phyloP scores from a whole-genome alignment of 2,888 invertebrate species.

The Epistrophe eligans region DNA sequence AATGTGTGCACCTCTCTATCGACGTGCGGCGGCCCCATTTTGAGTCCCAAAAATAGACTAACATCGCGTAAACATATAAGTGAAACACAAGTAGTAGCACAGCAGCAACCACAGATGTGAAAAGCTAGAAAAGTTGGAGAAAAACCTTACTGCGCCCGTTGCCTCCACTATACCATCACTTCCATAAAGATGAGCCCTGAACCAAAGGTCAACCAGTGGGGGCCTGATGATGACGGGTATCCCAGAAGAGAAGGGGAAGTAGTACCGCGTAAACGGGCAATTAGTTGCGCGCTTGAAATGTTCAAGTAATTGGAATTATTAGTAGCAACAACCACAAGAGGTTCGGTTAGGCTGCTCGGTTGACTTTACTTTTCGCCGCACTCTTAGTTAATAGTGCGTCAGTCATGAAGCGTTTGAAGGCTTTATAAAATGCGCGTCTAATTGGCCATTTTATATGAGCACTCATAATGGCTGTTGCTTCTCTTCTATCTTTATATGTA shows the following conservation, averaged over 20 bases:
- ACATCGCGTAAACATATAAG: constrained; percentile 59
- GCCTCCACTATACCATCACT: constrained; percentile 1
- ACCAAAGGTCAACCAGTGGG: constrained; percentile 66
- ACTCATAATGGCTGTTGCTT: constrained; percentile 34
- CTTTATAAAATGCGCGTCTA: constrained; percentile 63
- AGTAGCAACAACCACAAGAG: constrained; percentile 53
- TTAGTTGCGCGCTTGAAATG: constrained; percentile 69
- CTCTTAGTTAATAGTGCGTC: constrained; percentile 69
- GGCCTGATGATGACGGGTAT: constrained; percentile 34
- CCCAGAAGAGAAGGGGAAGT: constrained; percentile 8
- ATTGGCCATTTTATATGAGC: constrained; percentile 67
- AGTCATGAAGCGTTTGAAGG: constrained; percentile 63
- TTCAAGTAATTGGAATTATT: constrained; percentile 74
- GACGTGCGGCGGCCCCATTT: constrained; percentile 68
- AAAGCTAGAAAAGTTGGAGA: constrained; percentile 41
- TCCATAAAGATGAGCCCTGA: constrained; percentile 57
- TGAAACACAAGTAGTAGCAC: constrained; percentile 39
- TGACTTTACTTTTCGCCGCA: constrained; percentile 52
- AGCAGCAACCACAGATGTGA: constrained; percentile 52
- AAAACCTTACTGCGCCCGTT: constrained; percentile 11
- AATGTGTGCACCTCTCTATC: constrained; percentile 39
- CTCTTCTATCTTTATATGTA: constrained; percentile 21
- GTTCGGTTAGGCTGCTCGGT: constrained; percentile 42
- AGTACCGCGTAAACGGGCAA: constrained; percentile 57
- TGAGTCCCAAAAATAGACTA: constrained; percentile 71